These are phyloP conservation scores for Podarcis lilfordi DNA, from an alignment of 2,797 vertebrate genomes.

Conservation along the genomic window DNA sequence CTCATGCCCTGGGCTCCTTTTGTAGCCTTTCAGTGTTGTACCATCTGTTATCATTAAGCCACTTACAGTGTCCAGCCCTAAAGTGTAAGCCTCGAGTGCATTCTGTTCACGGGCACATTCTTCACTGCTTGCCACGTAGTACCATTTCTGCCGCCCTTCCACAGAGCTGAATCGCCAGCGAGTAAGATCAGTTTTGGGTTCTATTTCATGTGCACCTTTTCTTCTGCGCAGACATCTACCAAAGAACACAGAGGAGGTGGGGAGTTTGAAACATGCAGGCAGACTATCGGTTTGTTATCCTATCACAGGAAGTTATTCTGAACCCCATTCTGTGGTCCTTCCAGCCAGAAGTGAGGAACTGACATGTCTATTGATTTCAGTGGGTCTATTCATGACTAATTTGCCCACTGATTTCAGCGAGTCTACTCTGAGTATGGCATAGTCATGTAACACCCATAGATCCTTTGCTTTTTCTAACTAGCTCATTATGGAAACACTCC, in stretches of 20 bases:
- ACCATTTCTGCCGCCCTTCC: background rate
- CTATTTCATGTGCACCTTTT: background rate
- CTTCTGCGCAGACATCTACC: background rate
- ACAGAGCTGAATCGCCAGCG: background rate
- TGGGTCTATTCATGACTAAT: no score
- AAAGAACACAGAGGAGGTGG: background rate
- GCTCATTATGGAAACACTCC: no score
- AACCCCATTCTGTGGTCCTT: background rate
- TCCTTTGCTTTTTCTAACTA: no score
- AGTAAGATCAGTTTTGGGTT: constrained; percentile 7
- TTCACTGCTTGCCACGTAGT: background rate
- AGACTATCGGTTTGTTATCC: background rate
- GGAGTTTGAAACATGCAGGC: background rate
- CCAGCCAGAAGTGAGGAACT: background rate
- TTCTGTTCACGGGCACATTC: constrained; percentile 22
- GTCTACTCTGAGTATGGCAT: no score
- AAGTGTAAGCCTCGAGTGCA: background rate
- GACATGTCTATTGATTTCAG: no score
- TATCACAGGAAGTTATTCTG: background rate
- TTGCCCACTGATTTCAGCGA: no score
- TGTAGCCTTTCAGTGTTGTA: background rate
- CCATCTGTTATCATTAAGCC: background rate
- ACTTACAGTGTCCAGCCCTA: constrained; percentile 15
- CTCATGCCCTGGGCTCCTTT: background rate
- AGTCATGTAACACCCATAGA: no score